Evolutionary conservation across 2,113 vertebrate genomes (phyloP).

Genomic region (Aythya baeri): DNA sequence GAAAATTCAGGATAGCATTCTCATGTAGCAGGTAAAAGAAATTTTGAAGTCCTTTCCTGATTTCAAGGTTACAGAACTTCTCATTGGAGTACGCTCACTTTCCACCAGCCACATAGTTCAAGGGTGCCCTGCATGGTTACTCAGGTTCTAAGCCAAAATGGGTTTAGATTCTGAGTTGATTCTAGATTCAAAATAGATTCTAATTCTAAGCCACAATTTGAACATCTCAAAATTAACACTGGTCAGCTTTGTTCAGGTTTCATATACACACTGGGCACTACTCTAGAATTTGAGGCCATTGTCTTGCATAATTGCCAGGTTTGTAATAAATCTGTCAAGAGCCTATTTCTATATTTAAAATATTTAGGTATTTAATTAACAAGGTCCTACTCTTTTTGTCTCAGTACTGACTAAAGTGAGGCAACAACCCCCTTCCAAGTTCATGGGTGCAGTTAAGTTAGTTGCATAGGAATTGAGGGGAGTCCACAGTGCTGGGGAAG

Average conservation of each 20-base stretch:
- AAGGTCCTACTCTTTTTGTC: background rate
- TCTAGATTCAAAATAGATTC: too few species aligned
- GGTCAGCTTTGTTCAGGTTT: background rate
- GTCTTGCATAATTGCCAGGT: background rate
- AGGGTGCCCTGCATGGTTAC: background rate
- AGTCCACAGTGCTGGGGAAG: background rate
- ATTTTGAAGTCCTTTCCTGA: background rate
- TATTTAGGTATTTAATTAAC: background rate
- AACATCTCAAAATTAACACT: background rate
- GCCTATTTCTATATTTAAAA: background rate
- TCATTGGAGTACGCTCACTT: background rate
- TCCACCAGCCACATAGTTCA: background rate
- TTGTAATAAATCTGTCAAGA: background rate
- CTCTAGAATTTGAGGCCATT: background rate
- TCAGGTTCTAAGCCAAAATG: background rate
- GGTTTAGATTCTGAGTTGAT: background rate
- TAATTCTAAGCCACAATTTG: background rate
- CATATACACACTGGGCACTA: background rate
- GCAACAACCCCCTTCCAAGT: background rate
- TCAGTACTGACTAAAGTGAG: background rate
- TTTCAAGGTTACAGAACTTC: background rate
- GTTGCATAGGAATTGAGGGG: background rate
- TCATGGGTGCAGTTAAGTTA: background rate
- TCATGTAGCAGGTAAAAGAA: background rate
- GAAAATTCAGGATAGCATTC: background rate